Percentiles rank a stretch among this genome's conserved stretches.
Evolutionary conservation across 1,140 invertebrate species (phyloP).

Genomic region (Bemisia tabaci): DNA sequence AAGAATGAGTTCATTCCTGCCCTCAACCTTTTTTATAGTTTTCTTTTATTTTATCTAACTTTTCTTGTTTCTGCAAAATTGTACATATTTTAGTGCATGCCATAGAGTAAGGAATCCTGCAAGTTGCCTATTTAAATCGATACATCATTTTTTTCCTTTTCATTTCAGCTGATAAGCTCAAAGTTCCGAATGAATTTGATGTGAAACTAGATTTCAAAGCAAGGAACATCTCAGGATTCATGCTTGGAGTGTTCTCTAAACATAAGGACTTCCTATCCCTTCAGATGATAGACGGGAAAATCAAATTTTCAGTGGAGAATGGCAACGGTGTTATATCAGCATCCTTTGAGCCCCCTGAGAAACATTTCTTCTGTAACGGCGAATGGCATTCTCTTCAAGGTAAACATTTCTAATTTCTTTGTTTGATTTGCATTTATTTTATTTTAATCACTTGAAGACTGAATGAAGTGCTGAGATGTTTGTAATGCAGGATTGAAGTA

Average conservation of each 20-base stretch:
- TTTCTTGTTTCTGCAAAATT: too few relatives aligned
- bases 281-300: slow-evolving; percentile 71
- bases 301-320: slow-evolving; percentile 73
- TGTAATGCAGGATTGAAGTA: slow-evolving; percentile 10
- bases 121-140: too few relatives aligned
- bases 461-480: slow-evolving; percentile 7
- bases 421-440: not conserved
- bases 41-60: too few relatives aligned
- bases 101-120: too few relatives aligned
- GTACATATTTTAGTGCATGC: too few relatives aligned
- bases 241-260: slow-evolving; percentile 64
- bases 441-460: slow-evolving; percentile 7
- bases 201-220: slow-evolving; percentile 82
- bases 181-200: slow-evolving; percentile 59
- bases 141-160: slow-evolving; percentile 21
- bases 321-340: slow-evolving; percentile 64
- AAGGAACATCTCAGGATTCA: slow-evolving; percentile 60
- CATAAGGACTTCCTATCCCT: slow-evolving; percentile 68
- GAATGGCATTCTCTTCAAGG: slow-evolving; percentile 83
- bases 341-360: slow-evolving; percentile 49
- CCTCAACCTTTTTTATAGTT: too few relatives aligned
- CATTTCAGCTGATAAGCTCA: slow-evolving; percentile 49
- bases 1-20: too few relatives aligned
- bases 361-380: slow-evolving; percentile 70
- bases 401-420: slow-evolving; percentile 30